A percentile compares a stretch with the other conserved stretches of the same genome.
Evolutionary conservation across 2,113 vertebrate genomes (phyloP).

Genomic region (Oceanites oceanicus): DNA sequence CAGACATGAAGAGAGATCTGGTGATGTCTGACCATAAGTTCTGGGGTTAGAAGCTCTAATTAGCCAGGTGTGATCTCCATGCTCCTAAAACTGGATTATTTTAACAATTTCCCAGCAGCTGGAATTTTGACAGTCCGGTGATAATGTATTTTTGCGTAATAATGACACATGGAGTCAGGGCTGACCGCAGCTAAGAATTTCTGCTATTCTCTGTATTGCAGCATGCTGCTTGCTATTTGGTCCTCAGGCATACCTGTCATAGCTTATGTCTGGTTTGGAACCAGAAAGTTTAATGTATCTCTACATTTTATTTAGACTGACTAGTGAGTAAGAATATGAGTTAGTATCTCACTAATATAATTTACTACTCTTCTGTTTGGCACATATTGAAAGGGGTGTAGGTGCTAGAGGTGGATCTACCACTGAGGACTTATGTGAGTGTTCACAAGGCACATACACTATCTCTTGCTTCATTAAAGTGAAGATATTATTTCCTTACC

Average conservation of each 20-base stretch:
- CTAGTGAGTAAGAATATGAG: background rate
- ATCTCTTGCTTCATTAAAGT: too few species aligned
- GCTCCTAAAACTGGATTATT: background rate
- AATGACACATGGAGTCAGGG: background rate
- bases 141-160: background rate
- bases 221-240: background rate
- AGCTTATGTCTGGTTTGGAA: background rate
- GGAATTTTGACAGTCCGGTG: background rate
- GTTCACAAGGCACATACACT: background rate
- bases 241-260: background rate
- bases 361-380: background rate
- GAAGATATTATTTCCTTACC: background rate
- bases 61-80: background rate
- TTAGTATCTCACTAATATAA: background rate
- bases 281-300: background rate
- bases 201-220: background rate
- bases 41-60: background rate
- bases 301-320: background rate
- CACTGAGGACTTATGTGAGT: background rate
- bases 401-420: background rate
- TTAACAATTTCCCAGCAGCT: background rate
- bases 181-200: background rate
- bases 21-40: background rate
- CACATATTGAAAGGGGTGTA: background rate
- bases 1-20: background rate